Conservation (phyloP, 2,888 invertebrate genomes). For the Cephus spinipes region DNA sequence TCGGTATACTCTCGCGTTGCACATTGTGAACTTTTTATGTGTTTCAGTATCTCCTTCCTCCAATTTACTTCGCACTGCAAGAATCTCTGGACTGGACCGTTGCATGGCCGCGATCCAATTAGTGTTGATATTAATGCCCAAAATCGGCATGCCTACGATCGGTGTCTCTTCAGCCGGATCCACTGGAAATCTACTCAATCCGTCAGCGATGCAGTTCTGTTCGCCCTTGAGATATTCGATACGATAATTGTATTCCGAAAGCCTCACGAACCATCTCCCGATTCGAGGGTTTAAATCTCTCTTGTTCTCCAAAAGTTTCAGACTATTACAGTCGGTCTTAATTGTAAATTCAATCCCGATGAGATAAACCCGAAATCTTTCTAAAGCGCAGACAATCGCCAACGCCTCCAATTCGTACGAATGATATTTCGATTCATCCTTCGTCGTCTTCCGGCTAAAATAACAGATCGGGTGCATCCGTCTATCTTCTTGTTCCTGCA, state of each 20-base stretch:
- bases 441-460: slow-evolving; percentile 26
- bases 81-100: too few relatives aligned
- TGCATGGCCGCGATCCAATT: too few relatives aligned
- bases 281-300: slow-evolving; percentile 21
- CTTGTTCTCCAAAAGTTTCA: slow-evolving; percentile 15
- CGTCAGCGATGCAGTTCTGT: too few relatives aligned
- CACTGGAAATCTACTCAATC: too few relatives aligned
- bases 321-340: slow-evolving; percentile 27
- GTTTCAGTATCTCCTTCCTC: too few relatives aligned
- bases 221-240: too few relatives aligned
- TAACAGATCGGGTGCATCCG: slow-evolving; percentile 42
- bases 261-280: slow-evolving; percentile 17
- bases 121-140: too few relatives aligned
- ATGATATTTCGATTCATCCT: slow-evolving; percentile 22
- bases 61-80: too few relatives aligned
- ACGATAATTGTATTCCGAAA: background rate
- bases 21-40: too few relatives aligned
- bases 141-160: too few relatives aligned
- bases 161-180: too few relatives aligned
- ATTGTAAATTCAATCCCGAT: slow-evolving; percentile 29
- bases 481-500: slow-evolving; percentile 39
- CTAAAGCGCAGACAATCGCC: slow-evolving; percentile 26
- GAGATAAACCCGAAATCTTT: slow-evolving; percentile 27
- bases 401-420: slow-evolving; percentile 29
- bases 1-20: too few relatives aligned